phyloP scores from a whole-genome alignment of 2,113 vertebrate genomes.

The Edolisoma coerulescens region DNA sequence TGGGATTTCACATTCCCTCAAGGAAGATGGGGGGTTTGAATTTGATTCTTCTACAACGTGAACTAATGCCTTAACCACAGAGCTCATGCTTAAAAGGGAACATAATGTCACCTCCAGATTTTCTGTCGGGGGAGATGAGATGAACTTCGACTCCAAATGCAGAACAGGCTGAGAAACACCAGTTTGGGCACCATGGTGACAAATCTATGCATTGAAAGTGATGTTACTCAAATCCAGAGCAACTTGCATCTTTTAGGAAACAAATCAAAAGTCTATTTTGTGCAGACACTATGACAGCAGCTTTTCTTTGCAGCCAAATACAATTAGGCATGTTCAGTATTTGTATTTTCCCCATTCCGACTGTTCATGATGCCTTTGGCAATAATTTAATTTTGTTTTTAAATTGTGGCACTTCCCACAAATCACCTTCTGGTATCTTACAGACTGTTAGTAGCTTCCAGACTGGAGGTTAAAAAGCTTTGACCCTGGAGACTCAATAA shows the following conservation, averaged over 20 bases:
- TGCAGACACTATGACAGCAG: background rate
- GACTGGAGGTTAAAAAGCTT: background rate
- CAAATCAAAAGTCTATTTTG: background rate
- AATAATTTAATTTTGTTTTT: background rate
- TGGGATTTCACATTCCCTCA: background rate
- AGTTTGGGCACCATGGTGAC: background rate
- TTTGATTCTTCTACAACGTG: background rate
- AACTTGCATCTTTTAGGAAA: background rate
- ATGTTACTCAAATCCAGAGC: background rate
- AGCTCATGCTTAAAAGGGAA: background rate
- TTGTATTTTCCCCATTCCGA: background rate
- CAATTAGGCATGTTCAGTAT: background rate
- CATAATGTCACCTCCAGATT: background rate
- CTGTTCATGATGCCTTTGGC: background rate
- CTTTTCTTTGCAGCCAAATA: background rate
- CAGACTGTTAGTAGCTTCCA: background rate
- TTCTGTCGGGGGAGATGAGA: background rate
- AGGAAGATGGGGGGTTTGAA: background rate
- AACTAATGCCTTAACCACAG: background rate
- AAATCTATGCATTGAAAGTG: background rate
- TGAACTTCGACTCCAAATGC: background rate
- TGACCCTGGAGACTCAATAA: background rate
- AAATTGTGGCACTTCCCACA: background rate
- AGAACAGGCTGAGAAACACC: background rate
- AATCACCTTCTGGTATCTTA: background rate